A percentile compares a stretch with the other conserved stretches of the same genome.
phyloP scores from a whole-genome alignment of 2,888 invertebrate genomes.

The Drosophila mulleri region DNA sequence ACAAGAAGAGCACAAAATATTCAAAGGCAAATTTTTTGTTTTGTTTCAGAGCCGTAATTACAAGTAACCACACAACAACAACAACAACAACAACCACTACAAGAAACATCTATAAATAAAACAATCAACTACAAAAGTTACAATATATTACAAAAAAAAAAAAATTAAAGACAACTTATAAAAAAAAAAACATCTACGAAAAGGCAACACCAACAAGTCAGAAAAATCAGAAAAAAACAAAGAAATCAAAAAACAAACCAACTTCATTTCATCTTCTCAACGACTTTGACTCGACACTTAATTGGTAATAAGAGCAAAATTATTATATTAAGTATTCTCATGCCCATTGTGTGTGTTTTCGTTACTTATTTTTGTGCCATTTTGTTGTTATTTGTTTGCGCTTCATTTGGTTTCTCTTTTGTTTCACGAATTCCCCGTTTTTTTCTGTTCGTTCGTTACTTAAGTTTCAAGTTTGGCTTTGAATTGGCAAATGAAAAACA shows the following conservation, averaged over 20 bases:
- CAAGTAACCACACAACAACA: constrained; percentile 55
- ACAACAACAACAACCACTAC: constrained; percentile 28
- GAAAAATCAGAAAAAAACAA: constrained; percentile 17
- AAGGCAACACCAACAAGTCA: constrained; percentile 35
- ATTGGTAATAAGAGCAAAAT: constrained; percentile 80
- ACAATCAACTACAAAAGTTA: constrained; percentile 29
- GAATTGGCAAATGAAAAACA: constrained; percentile 59
- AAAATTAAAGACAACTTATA: constrained; percentile 33
- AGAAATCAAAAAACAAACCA: constrained; percentile 6
- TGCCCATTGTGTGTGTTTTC: constrained; percentile 75
- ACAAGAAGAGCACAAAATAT: constrained; percentile 55
- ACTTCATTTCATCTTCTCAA: constrained; percentile 67
- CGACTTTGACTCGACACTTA: constrained; percentile 79
- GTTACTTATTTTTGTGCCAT: constrained; percentile 64
- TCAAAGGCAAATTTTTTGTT: constrained; percentile 60
- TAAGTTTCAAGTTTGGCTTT: constrained; percentile 72
- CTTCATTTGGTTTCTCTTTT: constrained; percentile 54
- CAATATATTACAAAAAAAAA: constrained; percentile 23
- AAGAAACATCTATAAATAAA: constrained; percentile 36
- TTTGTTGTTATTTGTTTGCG: constrained; percentile 63
- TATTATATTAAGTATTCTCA: constrained; percentile 71
- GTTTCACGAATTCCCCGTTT: constrained; percentile 34
- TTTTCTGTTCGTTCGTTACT: constrained; percentile 10
- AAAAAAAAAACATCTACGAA: constrained; percentile 38
- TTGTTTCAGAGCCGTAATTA: constrained; percentile 74